Base-by-base conservation (phyloP, 2,888 invertebrate genomes). In the Cephus spinipes region DNA sequence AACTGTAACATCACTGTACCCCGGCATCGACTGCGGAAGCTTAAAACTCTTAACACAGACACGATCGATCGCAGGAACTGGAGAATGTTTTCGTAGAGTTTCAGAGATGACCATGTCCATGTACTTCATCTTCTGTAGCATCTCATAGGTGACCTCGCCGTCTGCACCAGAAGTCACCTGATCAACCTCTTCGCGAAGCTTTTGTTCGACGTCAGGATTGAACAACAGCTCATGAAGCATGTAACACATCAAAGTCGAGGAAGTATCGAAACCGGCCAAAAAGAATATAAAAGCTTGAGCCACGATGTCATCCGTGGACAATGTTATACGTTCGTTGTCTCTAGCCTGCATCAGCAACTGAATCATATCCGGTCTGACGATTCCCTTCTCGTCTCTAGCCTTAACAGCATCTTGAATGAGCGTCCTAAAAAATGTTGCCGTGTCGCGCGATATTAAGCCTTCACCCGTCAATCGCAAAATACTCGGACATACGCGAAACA, bases 301-400 rank as follows among this genome's bases (percentile, higher is more conserved):
- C 0, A 92, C 85, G 1, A 93, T 87, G 71, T 93, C 93, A 0
- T 90, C 87, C 23, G 81, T 77, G 9, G 82, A 82, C 55, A 86
- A 73, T 9, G 83, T 76, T 76, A 15, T 83, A 83, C n/a, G 40
- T 0, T 84, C 77, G 12, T 83, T 86, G 11, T 83, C 83, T n/a
- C 83, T 85, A 0, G 90, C 91, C 79, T 94, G 93, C 92, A 94
- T 92, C n/a, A 94, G 82, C 4, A 94, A 84, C 78, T 94, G 93
- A 15, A 94, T 92, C 93, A 94, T 94, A 83, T 94, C 94, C 0
- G 93, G 93, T 78, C 94, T 87, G 2, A 92, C 89, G 9, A 94
- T 92, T 0, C 92, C 91, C 68, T 93, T 88, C 71, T 92, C 91
- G 69, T 92, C 91, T 15, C 94, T 90, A 4, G 89, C 86, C 73